Conservation (phyloP, 2,797 vertebrate genomes). For the Glossophaga mutica region DNA sequence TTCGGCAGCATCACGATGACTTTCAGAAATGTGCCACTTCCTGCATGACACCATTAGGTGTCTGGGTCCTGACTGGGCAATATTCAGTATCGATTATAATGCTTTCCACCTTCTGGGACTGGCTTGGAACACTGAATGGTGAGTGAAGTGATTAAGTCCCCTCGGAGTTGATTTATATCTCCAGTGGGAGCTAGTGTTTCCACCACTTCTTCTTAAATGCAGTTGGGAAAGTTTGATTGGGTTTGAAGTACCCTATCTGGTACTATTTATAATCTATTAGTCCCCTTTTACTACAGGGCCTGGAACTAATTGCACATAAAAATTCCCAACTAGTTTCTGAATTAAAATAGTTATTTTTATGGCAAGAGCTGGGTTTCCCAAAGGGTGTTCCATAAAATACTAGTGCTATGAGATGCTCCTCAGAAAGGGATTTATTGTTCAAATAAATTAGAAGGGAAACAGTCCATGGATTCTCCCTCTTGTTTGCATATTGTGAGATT, state of each 20-base stretch:
- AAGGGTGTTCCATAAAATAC: slow-evolving; percentile 63
- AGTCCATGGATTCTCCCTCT: neutral
- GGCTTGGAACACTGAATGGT: neutral
- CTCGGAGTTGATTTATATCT: slow-evolving; percentile 62
- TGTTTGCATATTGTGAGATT: neutral
- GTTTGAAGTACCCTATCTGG: slow-evolving; percentile 62
- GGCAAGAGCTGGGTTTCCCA: slow-evolving; percentile 52
- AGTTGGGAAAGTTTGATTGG: slow-evolving; percentile 44
- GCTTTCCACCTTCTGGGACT: neutral
- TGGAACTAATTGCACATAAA: slow-evolving; percentile 73
- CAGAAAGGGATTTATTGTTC: slow-evolving; percentile 46
- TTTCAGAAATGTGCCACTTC: neutral
- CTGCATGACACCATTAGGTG: neutral
- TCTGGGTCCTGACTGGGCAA: neutral
- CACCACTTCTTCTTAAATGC: slow-evolving; percentile 53
- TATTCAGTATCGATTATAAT: neutral
- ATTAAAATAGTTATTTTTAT: slow-evolving; percentile 73
- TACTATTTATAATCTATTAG: slow-evolving; percentile 72
- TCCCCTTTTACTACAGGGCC: slow-evolving; percentile 58
- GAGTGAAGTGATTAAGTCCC: slow-evolving; percentile 35
- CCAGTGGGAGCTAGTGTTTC: slow-evolving; percentile 51
- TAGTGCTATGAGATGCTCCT: slow-evolving; percentile 50
- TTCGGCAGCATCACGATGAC: neutral
- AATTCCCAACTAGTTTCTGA: slow-evolving; percentile 66
- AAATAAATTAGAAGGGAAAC: neutral